A percentile compares a stretch with the other conserved stretches of the same genome.
Conservation (phyloP, 2,113 vertebrate species). For the Gymnobelideus leadbeateri region DNA sequence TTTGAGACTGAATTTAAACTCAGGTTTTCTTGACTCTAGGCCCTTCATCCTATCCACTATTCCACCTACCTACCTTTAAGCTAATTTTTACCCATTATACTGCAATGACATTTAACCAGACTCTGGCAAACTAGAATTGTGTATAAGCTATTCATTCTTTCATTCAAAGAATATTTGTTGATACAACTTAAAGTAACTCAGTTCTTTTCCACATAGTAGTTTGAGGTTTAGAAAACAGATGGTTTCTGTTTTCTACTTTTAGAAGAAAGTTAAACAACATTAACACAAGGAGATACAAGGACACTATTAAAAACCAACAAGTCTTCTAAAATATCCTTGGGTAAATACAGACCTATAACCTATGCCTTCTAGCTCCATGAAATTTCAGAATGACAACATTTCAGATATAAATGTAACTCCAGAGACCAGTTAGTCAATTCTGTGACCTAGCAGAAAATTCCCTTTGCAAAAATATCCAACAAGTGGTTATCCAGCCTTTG, state of each 20-base stretch:
- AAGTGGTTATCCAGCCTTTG: not conserved
- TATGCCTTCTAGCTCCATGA: not conserved
- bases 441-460: not conserved
- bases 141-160: not conserved
- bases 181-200: not conserved
- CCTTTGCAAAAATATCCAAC: not conserved
- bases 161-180: not conserved
- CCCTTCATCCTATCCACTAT: not conserved
- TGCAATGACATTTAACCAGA: not conserved
- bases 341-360: not conserved
- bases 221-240: not conserved
- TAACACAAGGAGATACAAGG: not conserved
- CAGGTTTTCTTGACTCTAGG: not conserved
- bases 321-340: not conserved
- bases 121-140: not conserved
- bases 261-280: not conserved
- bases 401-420: not conserved
- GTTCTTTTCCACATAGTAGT: not conserved
- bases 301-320: not conserved
- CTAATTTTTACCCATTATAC: not conserved
- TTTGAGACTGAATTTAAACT: not conserved
- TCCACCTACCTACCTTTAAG: not conserved
- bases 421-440: not conserved
- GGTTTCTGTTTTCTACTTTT: not conserved
- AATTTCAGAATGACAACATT: not conserved